Evolutionary conservation across 1,140 invertebrate species (phyloP).

Genomic region (Orius insidiosus): DNA sequence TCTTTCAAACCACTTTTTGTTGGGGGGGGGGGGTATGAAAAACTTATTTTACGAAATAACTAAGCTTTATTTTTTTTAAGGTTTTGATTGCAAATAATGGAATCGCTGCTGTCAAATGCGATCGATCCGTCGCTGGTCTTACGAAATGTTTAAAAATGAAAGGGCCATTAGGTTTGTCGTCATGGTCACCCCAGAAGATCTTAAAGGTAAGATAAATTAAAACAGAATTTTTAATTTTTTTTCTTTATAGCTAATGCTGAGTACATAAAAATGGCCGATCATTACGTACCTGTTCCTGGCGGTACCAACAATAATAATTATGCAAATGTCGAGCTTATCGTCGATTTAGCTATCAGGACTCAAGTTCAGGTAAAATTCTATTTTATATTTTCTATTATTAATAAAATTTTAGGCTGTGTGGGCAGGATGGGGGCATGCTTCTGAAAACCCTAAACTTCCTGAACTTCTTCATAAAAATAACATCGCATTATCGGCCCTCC

Average conservation of each 20-base stretch:
- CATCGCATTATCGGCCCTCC: slow-evolving; percentile 80
- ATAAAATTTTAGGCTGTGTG: slow-evolving; percentile 65
- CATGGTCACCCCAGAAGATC: slow-evolving; percentile 94
- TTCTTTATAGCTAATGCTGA: slow-evolving; percentile 54
- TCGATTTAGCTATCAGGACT: slow-evolving; percentile 84
- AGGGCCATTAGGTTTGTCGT: slow-evolving; percentile 91
- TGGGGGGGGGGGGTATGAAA: too few relatives aligned
- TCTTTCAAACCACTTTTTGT: too few relatives aligned
- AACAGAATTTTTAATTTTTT: background rate
- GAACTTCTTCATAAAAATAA: slow-evolving; percentile 83
- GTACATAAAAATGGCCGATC: slow-evolving; percentile 98
- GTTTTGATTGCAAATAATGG: slow-evolving; percentile 99
- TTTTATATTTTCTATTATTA: slow-evolving; percentile 1
- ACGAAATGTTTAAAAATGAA: slow-evolving; percentile 98
- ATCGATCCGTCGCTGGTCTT: slow-evolving; percentile 91
- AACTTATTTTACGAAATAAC: too few relatives aligned
- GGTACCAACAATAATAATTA: slow-evolving; percentile 99
- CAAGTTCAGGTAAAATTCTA: slow-evolving; percentile 58
- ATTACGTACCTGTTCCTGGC: slow-evolving; percentile 93
- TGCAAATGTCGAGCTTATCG: slow-evolving; percentile 97
- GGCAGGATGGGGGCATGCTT: slow-evolving; percentile 99
- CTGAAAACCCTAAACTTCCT: slow-evolving; percentile 96
- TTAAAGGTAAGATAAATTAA: slow-evolving; percentile 45
- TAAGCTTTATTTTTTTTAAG: slow-evolving; percentile 36
- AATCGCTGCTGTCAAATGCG: slow-evolving; percentile 98